Percentiles rank a stretch among this genome's conserved stretches.
phyloP scores from a whole-genome alignment of 1,140 invertebrate species.

The Bombus sylvicola region DNA sequence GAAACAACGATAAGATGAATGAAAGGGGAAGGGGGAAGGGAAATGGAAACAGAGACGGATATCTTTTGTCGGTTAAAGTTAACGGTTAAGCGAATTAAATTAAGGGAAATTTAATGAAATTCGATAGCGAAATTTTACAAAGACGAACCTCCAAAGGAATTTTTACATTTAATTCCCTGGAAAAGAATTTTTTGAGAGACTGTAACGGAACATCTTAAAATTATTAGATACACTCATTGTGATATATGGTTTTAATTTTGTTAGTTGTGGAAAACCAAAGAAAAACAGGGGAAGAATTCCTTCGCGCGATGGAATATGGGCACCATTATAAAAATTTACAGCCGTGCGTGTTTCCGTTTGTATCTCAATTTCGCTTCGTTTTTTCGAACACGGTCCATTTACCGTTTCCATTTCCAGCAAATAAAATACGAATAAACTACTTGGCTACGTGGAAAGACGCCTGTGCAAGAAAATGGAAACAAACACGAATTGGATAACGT shows the following conservation, averaged over 20 bases:
- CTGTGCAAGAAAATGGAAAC: not conserved
- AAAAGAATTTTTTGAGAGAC: no score
- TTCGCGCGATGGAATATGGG: not conserved
- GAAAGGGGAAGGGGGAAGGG: not conserved
- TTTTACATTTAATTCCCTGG: not conserved
- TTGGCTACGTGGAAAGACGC: slow-evolving; percentile 15
- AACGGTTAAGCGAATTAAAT: slow-evolving; percentile 3
- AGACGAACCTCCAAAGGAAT: no score
- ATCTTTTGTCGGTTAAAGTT: not conserved
- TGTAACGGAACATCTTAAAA: no score
- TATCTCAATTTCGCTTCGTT: slow-evolving; percentile 6
- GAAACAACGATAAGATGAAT: slow-evolving; percentile 31
- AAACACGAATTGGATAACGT: slow-evolving; percentile 30
- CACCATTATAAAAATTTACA: slow-evolving; percentile 7
- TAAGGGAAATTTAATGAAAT: not conserved
- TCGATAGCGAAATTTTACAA: not conserved
- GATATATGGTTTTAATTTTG: not conserved
- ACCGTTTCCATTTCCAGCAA: slow-evolving; percentile 8
- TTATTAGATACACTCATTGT: not conserved
- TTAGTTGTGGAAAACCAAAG: no score
- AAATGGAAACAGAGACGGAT: not conserved
- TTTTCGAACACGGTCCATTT: slow-evolving; percentile 22
- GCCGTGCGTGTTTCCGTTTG: not conserved
- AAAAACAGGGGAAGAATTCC: not conserved
- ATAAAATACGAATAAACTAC: slow-evolving; percentile 18